Conservation (phyloP, 2,888 invertebrate genomes). For the Anthoptus insignis region DNA sequence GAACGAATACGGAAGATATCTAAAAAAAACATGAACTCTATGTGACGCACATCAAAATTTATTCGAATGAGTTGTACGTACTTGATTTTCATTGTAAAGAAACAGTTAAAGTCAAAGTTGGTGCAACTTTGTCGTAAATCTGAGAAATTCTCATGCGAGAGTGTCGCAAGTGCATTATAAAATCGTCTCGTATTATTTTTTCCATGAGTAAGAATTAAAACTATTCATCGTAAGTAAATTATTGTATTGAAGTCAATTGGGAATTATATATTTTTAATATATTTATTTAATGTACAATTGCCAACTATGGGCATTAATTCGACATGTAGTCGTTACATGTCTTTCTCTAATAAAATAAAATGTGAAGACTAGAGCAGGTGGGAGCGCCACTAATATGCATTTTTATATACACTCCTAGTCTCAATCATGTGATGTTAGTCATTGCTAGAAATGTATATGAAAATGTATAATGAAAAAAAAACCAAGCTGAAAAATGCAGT, state of each 20-base stretch:
- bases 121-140: not conserved
- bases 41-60: too few species aligned
- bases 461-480: too few species aligned
- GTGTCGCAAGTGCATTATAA: not conserved
- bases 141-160: not conserved
- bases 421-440: too few species aligned
- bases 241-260: conserved; percentile 10
- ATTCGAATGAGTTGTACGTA: too few species aligned
- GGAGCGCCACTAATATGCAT: too few species aligned
- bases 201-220: conserved; percentile 6
- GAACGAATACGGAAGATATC: too few species aligned
- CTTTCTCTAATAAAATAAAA: too few species aligned
- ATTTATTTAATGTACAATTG: conserved; percentile 7
- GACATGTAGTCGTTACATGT: not conserved
- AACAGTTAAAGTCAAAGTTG: not conserved
- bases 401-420: too few species aligned
- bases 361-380: too few species aligned
- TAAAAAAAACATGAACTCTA: too few species aligned
- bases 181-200: not conserved
- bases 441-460: too few species aligned
- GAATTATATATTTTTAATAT: conserved; percentile 5
- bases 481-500: too few species aligned
- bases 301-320: not conserved
- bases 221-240: conserved; percentile 5
- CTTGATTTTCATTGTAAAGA: not conserved